Percentiles rank a stretch among this genome's conserved stretches.
Evolutionary conservation across 2,888 invertebrate genomes (phyloP).

Genomic region (Cerceris rybyensis): DNA sequence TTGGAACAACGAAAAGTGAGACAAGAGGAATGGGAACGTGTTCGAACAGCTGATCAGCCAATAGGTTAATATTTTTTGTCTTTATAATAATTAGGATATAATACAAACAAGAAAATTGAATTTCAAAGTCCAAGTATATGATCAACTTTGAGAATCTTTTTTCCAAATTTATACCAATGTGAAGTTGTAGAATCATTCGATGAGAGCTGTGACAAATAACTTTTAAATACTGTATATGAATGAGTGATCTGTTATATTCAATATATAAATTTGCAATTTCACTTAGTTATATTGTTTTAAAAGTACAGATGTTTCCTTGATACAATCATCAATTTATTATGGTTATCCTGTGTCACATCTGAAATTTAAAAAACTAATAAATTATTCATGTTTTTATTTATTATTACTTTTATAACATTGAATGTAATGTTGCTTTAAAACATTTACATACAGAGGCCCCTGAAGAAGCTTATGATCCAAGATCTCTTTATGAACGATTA

Average conservation of each 20-base stretch:
- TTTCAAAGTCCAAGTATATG: no score
- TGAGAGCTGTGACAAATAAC: not conserved
- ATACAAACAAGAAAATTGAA: not conserved
- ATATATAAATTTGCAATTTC: not conserved
- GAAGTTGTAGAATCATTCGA: not conserved
- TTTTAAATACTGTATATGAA: not conserved
- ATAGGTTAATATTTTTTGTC: constrained; percentile 85
- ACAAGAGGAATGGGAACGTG: constrained; percentile 99
- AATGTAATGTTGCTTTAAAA: constrained; percentile 33
- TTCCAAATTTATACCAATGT: no score
- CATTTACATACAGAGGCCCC: constrained; percentile 88
- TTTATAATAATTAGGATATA: not conserved
- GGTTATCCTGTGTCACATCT: not conserved
- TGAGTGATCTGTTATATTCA: not conserved
- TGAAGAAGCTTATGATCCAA: constrained; percentile 90
- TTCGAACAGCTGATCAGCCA: constrained; percentile 94
- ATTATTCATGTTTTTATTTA: constrained; percentile 1
- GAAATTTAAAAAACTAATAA: not conserved
- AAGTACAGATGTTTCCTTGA: not conserved
- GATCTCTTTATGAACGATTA: constrained; percentile 95
- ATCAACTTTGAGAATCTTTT: no score
- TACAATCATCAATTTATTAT: not conserved
- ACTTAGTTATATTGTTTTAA: not conserved
- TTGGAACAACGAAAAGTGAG: constrained; percentile 90
- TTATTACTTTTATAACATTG: not conserved